These are phyloP conservation scores for Sarotherodon lohbergeri DNA, from an alignment of 2,113 vertebrate species.

Conservation along the genomic window DNA sequence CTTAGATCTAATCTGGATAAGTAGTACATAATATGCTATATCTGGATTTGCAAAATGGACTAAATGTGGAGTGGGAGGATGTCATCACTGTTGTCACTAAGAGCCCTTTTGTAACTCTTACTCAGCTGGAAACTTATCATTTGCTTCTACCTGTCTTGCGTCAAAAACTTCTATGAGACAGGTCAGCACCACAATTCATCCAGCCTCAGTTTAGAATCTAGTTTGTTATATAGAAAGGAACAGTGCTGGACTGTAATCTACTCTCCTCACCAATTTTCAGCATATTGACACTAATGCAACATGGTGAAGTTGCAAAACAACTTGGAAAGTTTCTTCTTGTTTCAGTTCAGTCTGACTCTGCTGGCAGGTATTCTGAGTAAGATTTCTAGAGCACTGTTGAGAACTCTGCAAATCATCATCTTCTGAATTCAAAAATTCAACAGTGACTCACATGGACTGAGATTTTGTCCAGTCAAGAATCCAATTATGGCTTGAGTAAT, in stretches of 20 bases:
- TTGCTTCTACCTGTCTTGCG: background rate
- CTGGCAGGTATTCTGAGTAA: constrained; percentile 13
- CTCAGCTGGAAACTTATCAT: background rate
- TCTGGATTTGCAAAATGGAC: background rate
- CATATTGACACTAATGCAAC: background rate
- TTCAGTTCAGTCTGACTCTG: background rate
- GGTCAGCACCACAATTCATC: background rate
- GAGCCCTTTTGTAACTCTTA: background rate
- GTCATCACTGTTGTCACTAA: background rate
- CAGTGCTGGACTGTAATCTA: background rate
- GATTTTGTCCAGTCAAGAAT: background rate
- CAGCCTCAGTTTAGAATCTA: background rate
- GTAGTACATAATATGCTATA: background rate
- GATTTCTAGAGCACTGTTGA: constrained; percentile 3
- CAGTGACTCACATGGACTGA: background rate
- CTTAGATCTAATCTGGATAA: background rate
- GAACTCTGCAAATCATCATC: background rate
- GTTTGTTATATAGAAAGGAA: background rate
- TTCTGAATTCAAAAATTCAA: constrained; percentile 17
- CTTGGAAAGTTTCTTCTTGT: background rate
- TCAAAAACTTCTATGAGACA: background rate
- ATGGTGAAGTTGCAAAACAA: background rate
- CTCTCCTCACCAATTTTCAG: background rate
- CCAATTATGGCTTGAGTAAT: background rate
- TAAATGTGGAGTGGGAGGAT: background rate